Base-by-base conservation (phyloP, 2,113 vertebrate species). In the Tenebrosternarchus preto region DNA sequence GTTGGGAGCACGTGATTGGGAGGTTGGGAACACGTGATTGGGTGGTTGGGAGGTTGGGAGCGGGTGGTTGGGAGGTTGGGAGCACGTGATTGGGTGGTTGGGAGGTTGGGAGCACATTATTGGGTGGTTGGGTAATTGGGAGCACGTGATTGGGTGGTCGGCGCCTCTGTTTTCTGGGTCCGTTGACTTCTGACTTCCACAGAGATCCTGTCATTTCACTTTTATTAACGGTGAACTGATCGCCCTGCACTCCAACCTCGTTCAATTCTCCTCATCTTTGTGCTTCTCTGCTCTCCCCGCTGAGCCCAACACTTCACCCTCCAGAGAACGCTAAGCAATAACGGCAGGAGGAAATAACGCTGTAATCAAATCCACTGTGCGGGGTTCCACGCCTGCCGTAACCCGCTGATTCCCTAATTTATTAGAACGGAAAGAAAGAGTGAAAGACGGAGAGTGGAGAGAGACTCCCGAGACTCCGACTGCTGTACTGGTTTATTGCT, bases 351-450 rank as follows among this genome's bases (percentile, higher is more conserved):
- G 90, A 88, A 89, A 89, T 81, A 91, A 91, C 82, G 81, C 84
- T 86, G 86, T 92, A 91, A 93, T 93, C 89, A 90, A 88, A 91
- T 91, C 87, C 88, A 88, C 88, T 85, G 87, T 83, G 76, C 85
- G 78, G 55, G 31, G 67, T 83, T 85, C 88, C 89, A 15, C 89
- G 89, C 90, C 89, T 91, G 82, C 82, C 68, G 83, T 87, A 90
- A 91, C 90, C 90, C 72, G 36, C 88, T 88, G 86, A 88, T 90
- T 85, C 88, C 83, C 88, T 90, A 90, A 92, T 91, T 92, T 91
- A 93, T 91, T 91, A 91, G 88, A 91, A 88, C 76, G 60, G 86
- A 80, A 78, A 77, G 53, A 73, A 77, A 83, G 84, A 81, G 80
- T 85, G 82, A 66, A 69, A 80, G 88, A 85, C 80, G 78, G 77